Base-by-base conservation (phyloP, 2,797 vertebrate species). In the Sebastiscus tertius region DNA sequence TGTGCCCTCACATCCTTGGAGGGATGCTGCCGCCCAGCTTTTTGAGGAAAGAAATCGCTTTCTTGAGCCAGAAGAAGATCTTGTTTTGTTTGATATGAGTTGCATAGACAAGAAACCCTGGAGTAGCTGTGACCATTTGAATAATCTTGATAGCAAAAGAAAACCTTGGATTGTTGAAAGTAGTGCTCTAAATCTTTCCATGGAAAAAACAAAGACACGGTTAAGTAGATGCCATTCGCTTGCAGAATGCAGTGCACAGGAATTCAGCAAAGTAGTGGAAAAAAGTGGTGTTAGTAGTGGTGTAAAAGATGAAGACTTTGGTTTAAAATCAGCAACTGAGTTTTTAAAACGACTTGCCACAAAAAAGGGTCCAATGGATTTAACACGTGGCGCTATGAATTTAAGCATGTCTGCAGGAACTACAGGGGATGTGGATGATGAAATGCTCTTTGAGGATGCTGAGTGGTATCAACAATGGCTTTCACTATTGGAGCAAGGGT, bases 381-480 rank as follows among this genome's bases (percentile, higher is more conserved):
- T 97, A 90, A 94, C 94, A 63, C 54, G 59, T 24, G 83, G 92
- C 58, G 95, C 94, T 59, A 78, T 96, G 66, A 88, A 97, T 92
- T 96, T 99, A 91, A 98, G 98, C 87, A 95, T 77, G 46, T 95
- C 94, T 77, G 95, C 95, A 87, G 89, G 88, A 78, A 87, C 84
- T 83, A 90, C 91, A 69, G 92, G 85, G 36, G 92, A 91, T 90
- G 31, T 79, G 20, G 93, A 96, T 68, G 96, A 93, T 69, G 90
- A 96, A 67, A 85, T 93, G 63, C 89, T 95, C 61, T 95, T 95
- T 75, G 94, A 93, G 61, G 96, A 97, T 78, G 89, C 90, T 83
- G 97, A 95, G 88, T 98, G 97, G 89, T 98, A 98, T 86, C 96
- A 97, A 75, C 96, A 98, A 65, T 99, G 98, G 98, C 93, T 98